phyloP scores from a whole-genome alignment of 2,113 vertebrate species.

The Scytalopus superciliaris region DNA sequence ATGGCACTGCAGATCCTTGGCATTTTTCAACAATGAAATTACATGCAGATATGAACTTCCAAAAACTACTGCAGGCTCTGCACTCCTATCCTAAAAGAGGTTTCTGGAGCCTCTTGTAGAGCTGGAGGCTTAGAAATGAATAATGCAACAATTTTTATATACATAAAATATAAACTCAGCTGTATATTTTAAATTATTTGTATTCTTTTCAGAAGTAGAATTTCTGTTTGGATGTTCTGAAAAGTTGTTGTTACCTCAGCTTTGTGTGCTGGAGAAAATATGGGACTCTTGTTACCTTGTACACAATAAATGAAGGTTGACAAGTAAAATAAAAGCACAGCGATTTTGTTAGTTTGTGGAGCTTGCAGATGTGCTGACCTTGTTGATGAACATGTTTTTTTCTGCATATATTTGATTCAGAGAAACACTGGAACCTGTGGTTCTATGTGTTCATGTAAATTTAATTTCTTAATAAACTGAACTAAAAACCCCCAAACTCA shows the following conservation, averaged over 20 bases:
- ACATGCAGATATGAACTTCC: neutral
- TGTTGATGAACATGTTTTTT: neutral
- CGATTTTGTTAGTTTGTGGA: neutral
- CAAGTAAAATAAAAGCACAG: neutral
- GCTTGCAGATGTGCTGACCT: neutral
- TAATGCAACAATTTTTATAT: neutral
- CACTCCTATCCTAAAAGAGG: neutral
- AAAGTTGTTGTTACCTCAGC: neutral
- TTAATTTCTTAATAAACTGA: neutral
- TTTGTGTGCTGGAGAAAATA: neutral
- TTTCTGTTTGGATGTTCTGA: neutral
- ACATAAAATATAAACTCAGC: conserved; percentile 12
- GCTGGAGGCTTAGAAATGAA: neutral
- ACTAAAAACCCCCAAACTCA: neutral
- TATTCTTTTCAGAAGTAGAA: neutral
- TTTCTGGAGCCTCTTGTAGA: neutral
- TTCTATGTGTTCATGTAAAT: neutral
- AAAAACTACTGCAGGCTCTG: neutral
- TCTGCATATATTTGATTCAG: neutral
- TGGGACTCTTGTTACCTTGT: neutral
- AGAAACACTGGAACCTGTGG: neutral
- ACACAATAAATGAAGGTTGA: neutral
- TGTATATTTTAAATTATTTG: conserved; percentile 16
- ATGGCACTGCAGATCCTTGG: neutral
- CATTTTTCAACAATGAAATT: neutral